Base-by-base conservation (phyloP, 2,797 vertebrate genomes). In the Sebastes trivittatus region DNA sequence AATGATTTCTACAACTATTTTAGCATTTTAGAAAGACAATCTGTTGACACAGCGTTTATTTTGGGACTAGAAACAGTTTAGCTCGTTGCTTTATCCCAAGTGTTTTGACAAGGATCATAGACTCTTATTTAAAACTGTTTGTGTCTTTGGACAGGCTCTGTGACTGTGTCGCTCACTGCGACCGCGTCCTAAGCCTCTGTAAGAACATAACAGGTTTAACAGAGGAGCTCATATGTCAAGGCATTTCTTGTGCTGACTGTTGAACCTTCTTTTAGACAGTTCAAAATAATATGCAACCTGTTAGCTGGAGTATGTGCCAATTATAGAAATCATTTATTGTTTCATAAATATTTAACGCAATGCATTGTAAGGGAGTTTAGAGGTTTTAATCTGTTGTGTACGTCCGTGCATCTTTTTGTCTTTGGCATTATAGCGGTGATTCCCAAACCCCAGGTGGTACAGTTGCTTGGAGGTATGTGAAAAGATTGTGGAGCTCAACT, bases 191-290 rank as follows among this genome's bases (percentile, higher is more conserved):
- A 94, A 95, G 93, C 93, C 83, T 80, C 83, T 92, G 30, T 94
- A 95, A 95, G 95, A 95, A 94, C 93, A 89, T 95, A 94, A 95
- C 92, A 94, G 93, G 95, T 95, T 96, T 95, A 95, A 83, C 90
- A 83, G 83, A 93, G 90, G 86, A 92, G 93, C 89, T 95, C 92
- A 92, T 90, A 91, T 91, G 92, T 93, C 92, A 89, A 84, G 77
- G 65, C 77, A 80, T 90, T 89, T 93, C 70, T 87, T 84, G 76
- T 63, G 22, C 88, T 49, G 74, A 81, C 81, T 74, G 71, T 62
- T 86, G 58, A 84, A 75, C 85, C 70, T 66, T 66, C 61, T 82
- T 88, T 73, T 65, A 76, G 59, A 77, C 75, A 3, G 54, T 82
- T 80, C 25, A 77, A 70, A 82, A 77, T 77, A 52, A 82, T 72